Evolutionary conservation across 2,797 vertebrate species (phyloP).

Genomic region (Bradypus variegatus): DNA sequence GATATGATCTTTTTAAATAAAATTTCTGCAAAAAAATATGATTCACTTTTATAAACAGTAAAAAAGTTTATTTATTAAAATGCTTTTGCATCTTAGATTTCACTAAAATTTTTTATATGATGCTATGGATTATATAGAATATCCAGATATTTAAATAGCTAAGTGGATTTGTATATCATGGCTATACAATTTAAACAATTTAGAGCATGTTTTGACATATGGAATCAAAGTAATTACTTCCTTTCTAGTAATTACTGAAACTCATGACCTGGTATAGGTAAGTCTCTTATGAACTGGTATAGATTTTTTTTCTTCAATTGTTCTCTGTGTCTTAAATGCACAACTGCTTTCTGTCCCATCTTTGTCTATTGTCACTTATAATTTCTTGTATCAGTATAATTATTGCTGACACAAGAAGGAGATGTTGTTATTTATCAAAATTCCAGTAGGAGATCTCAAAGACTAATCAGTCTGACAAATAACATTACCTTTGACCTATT

Average conservation of each 20-base stretch:
- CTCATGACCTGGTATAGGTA: not conserved
- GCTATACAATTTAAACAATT: not conserved
- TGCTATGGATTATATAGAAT: not conserved
- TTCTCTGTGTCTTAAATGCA: not conserved
- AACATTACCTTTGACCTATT: not conserved
- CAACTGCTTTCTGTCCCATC: not conserved
- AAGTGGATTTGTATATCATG: not conserved
- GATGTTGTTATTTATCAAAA: not conserved
- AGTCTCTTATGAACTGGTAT: not conserved
- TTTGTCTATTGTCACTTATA: not conserved
- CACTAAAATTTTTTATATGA: not conserved
- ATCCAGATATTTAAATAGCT: not conserved
- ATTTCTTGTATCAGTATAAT: not conserved
- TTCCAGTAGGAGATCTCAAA: not conserved
- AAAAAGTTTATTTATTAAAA: not conserved
- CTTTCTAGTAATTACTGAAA: not conserved
- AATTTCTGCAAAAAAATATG: not conserved
- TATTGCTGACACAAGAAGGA: not conserved
- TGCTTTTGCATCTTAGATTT: not conserved
- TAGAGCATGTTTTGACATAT: not conserved
- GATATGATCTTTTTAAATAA: not conserved
- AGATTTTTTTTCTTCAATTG: not conserved
- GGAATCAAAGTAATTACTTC: not conserved
- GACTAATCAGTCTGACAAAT: not conserved
- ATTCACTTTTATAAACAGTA: not conserved